Evolutionary conservation across 2,113 vertebrate species (phyloP).

Genomic region (Ellobius talpinus): DNA sequence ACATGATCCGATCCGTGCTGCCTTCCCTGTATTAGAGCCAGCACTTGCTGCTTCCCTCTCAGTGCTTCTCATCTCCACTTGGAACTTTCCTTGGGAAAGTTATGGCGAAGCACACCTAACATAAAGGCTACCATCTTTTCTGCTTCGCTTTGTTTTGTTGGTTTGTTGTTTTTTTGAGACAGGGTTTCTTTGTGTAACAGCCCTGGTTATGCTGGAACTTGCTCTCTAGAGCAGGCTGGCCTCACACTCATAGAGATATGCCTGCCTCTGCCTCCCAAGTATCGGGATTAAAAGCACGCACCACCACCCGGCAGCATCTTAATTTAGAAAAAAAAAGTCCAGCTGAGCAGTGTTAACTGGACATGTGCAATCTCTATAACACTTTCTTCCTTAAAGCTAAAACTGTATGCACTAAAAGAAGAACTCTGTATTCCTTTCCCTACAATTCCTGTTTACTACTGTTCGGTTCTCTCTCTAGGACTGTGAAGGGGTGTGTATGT

Average conservation of each 20-base stretch:
- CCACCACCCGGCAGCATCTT: not conserved
- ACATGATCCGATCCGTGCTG: not conserved
- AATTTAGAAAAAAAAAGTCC: not conserved
- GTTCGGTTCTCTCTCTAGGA: not conserved
- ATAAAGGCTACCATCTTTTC: not conserved
- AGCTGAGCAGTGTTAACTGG: not conserved
- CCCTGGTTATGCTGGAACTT: not conserved
- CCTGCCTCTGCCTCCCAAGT: not conserved
- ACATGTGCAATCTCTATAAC: not conserved
- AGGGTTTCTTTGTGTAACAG: not conserved
- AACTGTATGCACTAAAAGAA: not conserved
- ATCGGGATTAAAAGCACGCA: not conserved
- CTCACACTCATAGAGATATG: not conserved
- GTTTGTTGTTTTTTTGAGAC: not conserved
- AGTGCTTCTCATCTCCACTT: not conserved
- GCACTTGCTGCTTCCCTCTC: not conserved
- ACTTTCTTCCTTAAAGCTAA: slow-evolving; percentile 10
- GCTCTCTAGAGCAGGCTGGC: not conserved
- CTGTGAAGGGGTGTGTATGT: not conserved
- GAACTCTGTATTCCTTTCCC: not conserved
- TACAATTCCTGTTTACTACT: not conserved
- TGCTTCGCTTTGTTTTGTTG: not conserved
- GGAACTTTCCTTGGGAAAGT: not conserved
- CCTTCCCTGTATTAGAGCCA: not conserved
- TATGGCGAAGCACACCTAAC: not conserved